Percentiles rank a stretch among this genome's conserved stretches.
phyloP scores from a whole-genome alignment of 2,797 vertebrate genomes.

The Sebastes iracundus region DNA sequence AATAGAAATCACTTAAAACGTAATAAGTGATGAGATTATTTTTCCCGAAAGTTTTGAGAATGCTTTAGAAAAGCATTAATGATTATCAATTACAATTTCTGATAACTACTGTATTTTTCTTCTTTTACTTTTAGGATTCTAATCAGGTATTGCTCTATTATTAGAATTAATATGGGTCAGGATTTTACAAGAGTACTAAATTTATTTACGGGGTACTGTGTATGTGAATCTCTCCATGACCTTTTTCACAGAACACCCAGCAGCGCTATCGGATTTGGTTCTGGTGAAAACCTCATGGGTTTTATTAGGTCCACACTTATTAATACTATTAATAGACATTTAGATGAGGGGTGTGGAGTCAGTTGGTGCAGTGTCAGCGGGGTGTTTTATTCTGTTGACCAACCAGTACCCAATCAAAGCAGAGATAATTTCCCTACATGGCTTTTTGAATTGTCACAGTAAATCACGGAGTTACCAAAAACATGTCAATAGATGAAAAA shows the following conservation, averaged over 20 bases:
- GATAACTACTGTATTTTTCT: neutral
- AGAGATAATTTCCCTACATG: conserved; percentile 8
- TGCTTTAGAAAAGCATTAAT: neutral
- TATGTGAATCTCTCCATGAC: conserved; percentile 1
- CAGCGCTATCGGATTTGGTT: conserved; percentile 26
- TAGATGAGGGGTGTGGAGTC: conserved; percentile 33
- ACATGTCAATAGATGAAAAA: neutral
- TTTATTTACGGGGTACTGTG: neutral
- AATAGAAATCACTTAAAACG: neutral
- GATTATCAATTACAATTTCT: neutral
- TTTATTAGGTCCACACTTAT: conserved; percentile 51
- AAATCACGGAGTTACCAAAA: neutral
- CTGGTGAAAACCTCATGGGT: conserved; percentile 19
- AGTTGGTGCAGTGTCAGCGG: conserved; percentile 35
- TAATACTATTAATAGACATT: conserved; percentile 60
- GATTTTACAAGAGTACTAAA: neutral
- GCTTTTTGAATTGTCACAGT: conserved; percentile 14
- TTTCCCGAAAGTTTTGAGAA: neutral
- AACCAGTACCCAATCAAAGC: conserved; percentile 21
- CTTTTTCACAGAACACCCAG: conserved; percentile 7
- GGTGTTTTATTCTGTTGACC: conserved; percentile 48
- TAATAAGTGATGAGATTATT: neutral
- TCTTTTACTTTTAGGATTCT: neutral
- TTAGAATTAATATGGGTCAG: neutral
- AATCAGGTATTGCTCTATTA: neutral